Base-by-base conservation (phyloP, 2,113 vertebrate genomes). In the Uropsilus gracilis region DNA sequence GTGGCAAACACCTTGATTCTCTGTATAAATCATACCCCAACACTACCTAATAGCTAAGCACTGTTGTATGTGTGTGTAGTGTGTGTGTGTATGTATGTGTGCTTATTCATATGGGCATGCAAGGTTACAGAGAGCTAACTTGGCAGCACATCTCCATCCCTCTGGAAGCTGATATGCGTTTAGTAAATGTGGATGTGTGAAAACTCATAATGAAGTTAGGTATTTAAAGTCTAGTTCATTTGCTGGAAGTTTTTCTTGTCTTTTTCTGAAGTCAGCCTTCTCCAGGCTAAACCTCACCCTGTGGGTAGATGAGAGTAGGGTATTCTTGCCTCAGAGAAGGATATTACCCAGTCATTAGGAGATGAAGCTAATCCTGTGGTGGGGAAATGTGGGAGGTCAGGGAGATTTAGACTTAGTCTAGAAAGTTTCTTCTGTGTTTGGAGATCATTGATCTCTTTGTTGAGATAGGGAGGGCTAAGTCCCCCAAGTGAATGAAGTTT, bases 81-180 rank as follows among this genome's bases (percentile, higher is more conserved):
- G 18, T 48, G 61, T 32, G 39, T 64, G 34, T 48, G 8, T 30
- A 10, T 9, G 34, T 28, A 11, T 13, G 16, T 24, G 20, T 28
- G 37, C 30, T 28, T 20, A n/a, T 28, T 10, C 9, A 5, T 34
- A n/a, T 28, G 28, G 32, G 6, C 37, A 6, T 30, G 17, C 22
- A 20, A 24, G 11, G 69, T 66, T 8, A 0, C 22, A 17, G 3
- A 24, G 17, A 63, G 37, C 85, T n/a, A n/a, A n/a, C n/a, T n/a
- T n/a, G n/a, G n/a, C n/a, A n/a, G n/a, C 13, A 24, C 8, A 18
- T 48, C 28, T 90, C 42, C 11, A 26, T 77, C 39, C 22, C 42
- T 4, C 28, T 66, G 39, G 50, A 5, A 44, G 8, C 30, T 69
- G 42, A 22, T 6, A 73, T 64, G 64, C 14, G 2, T 48, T 44